Base-by-base conservation (phyloP, 1,140 invertebrate genomes). In the Conus betulinus region DNA sequence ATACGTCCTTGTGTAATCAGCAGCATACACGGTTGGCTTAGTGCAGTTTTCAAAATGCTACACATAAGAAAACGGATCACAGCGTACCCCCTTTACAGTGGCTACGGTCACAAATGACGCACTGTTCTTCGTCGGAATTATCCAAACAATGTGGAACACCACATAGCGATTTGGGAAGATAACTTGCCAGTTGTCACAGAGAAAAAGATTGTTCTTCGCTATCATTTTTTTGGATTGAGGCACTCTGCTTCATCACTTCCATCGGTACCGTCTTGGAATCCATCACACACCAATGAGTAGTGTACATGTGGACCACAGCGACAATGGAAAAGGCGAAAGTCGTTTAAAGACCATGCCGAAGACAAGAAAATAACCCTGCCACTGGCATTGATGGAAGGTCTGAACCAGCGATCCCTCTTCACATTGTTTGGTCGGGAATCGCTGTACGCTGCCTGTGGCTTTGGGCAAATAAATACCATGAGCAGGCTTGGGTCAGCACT, bases 201-300 rank as follows among this genome's bases (percentile, higher is more conserved):
- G 27, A 52, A 55, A 81, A 25, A 87, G 52, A 2, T 67, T 20
- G 6, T n/a, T 3, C 0, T 55, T 67, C 39, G 39, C 39, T 39
- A 17, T 88, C 6, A 17, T 27, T 11, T 10, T 52, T n/a, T 85
- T 27, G 8, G 11, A 17, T 13, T 20, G 13, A 53, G 87, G 88
- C 15, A 8, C 11, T 2, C 25, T 82, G 3, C 39, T 57, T 90
- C 89, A 53, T 90, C 89, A 55, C 79, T 84, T 11, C 60, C 39
- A 25, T 88, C 89, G 2, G n/a, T 60, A 53, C 89, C 88, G 63
- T 88, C 85, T 23, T 10, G 5, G 5, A 84, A 23, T 15, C 89
- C 89, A 63, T 90, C 88, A 87, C 89, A 90, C 23, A 90, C 79
- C n/a, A 88, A 55, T 1, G 86, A 53, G 60, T 85, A 88, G 57